Conservation (phyloP, 2,888 invertebrate genomes). For the Campoplex nolae region DNA sequence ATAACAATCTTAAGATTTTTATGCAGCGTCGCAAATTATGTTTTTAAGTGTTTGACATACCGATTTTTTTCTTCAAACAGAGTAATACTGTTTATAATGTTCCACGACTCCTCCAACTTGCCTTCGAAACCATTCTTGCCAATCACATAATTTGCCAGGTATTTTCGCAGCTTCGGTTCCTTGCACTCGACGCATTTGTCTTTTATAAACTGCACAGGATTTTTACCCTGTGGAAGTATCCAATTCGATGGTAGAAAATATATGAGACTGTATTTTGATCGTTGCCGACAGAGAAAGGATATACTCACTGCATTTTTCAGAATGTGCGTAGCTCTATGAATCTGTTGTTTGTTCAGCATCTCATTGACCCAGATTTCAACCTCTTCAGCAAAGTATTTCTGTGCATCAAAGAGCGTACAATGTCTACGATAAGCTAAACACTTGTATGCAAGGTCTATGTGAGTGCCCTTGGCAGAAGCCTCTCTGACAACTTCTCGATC, state of each 20-base stretch:
- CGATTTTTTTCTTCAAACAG: slow-evolving; percentile 75
- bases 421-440: slow-evolving; percentile 87
- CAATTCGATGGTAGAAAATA: background rate
- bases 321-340: slow-evolving; percentile 88
- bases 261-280: too few species aligned
- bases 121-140: slow-evolving; percentile 84
- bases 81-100: slow-evolving; percentile 82
- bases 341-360: slow-evolving; percentile 87
- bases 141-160: slow-evolving; percentile 88
- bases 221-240: slow-evolving; percentile 83
- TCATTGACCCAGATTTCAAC: slow-evolving; percentile 88
- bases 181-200: slow-evolving; percentile 87
- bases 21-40: background rate
- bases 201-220: slow-evolving; percentile 87
- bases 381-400: slow-evolving; percentile 83
- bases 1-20: background rate
- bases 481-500: slow-evolving; percentile 89
- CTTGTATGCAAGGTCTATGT: slow-evolving; percentile 87
- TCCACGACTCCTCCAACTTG: slow-evolving; percentile 83
- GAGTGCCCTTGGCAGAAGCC: slow-evolving; percentile 89
- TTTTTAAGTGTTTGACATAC: slow-evolving; percentile 70
- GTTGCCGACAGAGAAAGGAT: background rate
- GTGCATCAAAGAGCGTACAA: slow-evolving; percentile 86
- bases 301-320: slow-evolving; percentile 86
- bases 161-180: slow-evolving; percentile 87